Conservation (phyloP, 2,113 vertebrate species). For the Dasypus novemcinctus region DNA sequence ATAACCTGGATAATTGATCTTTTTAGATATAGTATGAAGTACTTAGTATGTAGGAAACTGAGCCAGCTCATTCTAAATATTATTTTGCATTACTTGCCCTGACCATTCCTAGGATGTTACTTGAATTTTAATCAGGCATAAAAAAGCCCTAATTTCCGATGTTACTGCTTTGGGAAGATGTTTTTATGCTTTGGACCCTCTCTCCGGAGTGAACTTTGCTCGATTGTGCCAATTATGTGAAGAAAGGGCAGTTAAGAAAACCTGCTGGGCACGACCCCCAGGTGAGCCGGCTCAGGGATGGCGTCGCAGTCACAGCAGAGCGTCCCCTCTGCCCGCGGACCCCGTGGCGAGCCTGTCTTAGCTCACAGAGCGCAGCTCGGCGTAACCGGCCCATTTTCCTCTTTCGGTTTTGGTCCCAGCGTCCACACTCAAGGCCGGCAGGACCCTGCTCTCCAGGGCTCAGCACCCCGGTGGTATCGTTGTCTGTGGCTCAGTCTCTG, state of each 20-base stretch:
- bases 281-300: neutral
- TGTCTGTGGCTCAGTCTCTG: too few species aligned
- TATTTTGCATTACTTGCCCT: neutral
- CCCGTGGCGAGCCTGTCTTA: too few species aligned
- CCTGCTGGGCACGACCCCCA: neutral
- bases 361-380: too few species aligned
- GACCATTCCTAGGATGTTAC: neutral
- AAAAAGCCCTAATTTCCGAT: neutral
- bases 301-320: neutral
- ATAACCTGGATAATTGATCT: neutral
- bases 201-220: neutral
- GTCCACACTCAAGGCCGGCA: too few species aligned
- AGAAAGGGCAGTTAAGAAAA: neutral
- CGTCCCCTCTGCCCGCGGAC: neutral
- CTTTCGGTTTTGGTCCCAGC: too few species aligned
- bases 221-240: neutral
- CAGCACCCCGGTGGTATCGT: too few species aligned
- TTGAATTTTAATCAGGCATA: neutral
- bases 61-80: neutral
- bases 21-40: neutral
- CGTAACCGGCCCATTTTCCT: too few species aligned
- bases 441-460: too few species aligned
- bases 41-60: neutral
- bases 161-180: neutral
- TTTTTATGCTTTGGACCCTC: neutral